These are phyloP conservation scores for Mercenaria mercenaria DNA, from an alignment of 1,140 invertebrate genomes.

Conservation along the genomic window DNA sequence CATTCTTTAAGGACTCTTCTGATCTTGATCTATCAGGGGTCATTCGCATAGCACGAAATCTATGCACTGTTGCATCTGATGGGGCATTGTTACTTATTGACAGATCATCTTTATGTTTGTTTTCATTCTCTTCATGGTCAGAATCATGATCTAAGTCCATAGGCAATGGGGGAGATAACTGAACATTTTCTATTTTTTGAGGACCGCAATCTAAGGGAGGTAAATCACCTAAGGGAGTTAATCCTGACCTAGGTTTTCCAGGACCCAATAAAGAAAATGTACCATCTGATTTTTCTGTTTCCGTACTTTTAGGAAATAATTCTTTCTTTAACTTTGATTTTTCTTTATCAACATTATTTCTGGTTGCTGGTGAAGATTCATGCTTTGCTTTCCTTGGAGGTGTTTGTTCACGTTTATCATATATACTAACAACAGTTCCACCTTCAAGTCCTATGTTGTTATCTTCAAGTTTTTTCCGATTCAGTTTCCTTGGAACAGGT, in stretches of 20 bases:
- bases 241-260: conserved; percentile 47
- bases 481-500: conserved; percentile 63
- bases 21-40: conserved; percentile 72
- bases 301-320: conserved; percentile 21
- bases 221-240: conserved; percentile 50
- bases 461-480: conserved; percentile 27
- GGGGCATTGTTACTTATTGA: conserved; percentile 68
- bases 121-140: conserved; percentile 59
- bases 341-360: not conserved
- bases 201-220: conserved; percentile 41
- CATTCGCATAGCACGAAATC: conserved; percentile 78
- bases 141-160: conserved; percentile 67
- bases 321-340: conserved; percentile 29
- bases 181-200: conserved; percentile 31
- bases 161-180: conserved; percentile 58
- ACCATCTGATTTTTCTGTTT: not conserved
- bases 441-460: conserved; percentile 14
- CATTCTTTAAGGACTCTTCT: conserved; percentile 76
- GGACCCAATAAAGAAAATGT: conserved; percentile 25
- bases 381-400: not conserved
- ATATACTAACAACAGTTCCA: conserved; percentile 58
- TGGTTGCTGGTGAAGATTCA: not conserved
- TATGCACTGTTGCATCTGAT: conserved; percentile 75
- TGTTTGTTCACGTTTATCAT: conserved; percentile 37
- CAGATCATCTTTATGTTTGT: conserved; percentile 24